Evolutionary conservation across 2,113 vertebrate genomes (phyloP), one percentile per base, ranked within the genome.

Genomic region (Mobula birostris): DNA sequence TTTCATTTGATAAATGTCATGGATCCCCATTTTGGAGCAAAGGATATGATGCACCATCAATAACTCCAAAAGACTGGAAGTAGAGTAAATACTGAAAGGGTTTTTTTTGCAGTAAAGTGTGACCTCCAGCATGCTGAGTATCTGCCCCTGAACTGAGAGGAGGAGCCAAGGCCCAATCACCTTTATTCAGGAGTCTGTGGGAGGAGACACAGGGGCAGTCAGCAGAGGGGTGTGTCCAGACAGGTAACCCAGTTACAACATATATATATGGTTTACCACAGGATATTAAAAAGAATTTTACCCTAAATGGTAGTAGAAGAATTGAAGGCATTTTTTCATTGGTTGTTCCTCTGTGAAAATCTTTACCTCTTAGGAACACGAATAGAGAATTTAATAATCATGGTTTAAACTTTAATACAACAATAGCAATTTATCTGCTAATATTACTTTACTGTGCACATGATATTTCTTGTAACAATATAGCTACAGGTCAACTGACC

Each of bases 401-500:
- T 87, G 56, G 27, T 7, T 29, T 63, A n/a, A 14, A 58, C 27
- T 1, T 61, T 87, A 87, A 87, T 63, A 7, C 9, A 63, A 27
- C 83, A 29, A 29, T 1, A n/a, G 27, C 12, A 63, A 90, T 90
- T 90, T 32, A 61, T 90, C 7, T 66, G 14, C 56, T 27, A 17
- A 66, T 14, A 11, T 56, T 56, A 74, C 36, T 40, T 93, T 74
- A 14, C 29, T 74, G 91, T 56, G 21, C 17, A 63, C 63, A 32
- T 88, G 11, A 88, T 90, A 58, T 70, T 70, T 68, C 66, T 92
- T 92, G 17, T 70, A 70, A 92, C 15, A 36, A 68, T 70, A 74
- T 27, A 93, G 91, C 91, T 94, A 96, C 95, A n/a, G 97, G 97
- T 11, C 94, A 95, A 94, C 95, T 98, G 87, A 95, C 95, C 19